Evolutionary conservation across 2,113 vertebrate species (phyloP).

Genomic region (Acanthisitta chloris): DNA sequence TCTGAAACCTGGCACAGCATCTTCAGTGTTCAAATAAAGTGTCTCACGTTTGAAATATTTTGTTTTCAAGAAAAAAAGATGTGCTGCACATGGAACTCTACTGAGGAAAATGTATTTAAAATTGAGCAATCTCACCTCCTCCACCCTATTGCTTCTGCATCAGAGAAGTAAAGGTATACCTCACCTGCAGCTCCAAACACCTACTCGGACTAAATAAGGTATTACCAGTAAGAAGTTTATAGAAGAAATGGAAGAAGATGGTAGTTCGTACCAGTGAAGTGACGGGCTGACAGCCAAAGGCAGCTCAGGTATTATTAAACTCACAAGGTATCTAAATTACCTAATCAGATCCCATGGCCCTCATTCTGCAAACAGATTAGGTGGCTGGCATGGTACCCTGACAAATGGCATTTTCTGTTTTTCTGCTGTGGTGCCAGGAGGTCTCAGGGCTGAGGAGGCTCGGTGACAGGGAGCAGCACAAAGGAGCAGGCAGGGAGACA

Average conservation of each 20-base stretch:
- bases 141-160: not conserved
- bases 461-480: conserved; percentile 44
- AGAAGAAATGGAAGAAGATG: not conserved
- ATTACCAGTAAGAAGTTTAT: not conserved
- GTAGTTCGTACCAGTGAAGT: not conserved
- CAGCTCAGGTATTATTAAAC: conserved; percentile 16
- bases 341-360: conserved; percentile 38
- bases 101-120: not conserved
- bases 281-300: conserved; percentile 35
- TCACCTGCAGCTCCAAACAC: not conserved
- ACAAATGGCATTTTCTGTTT: conserved; percentile 51
- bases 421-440: conserved; percentile 75
- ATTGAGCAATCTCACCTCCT: not conserved
- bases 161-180: not conserved
- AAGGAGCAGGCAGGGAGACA: conserved; percentile 50
- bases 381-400: conserved; percentile 70
- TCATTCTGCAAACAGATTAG: conserved; percentile 68
- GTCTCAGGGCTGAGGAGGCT: conserved; percentile 71
- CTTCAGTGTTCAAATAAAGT: accelerated
- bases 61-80: accelerated
- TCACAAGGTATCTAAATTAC: conserved; percentile 56
- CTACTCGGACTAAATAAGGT: not conserved
- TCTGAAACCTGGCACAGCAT: not conserved
- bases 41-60: not conserved
- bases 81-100: not conserved